Evolutionary conservation across 2,113 vertebrate genomes (phyloP), one percentile per base, ranked within the genome.

Genomic region (Nicator chloris): DNA sequence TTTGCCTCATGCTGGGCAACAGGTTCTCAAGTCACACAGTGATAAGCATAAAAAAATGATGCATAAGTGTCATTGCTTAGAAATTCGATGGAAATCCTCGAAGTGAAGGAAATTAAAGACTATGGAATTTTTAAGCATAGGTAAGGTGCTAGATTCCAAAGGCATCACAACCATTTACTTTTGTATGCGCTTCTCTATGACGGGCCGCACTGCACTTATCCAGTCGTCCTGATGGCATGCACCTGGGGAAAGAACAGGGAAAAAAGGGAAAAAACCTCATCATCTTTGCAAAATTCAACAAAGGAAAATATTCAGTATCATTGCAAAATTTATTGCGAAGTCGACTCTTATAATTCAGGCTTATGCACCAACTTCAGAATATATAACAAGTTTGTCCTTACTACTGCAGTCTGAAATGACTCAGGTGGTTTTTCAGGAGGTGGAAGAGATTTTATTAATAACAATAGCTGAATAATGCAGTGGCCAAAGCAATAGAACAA

Each of bases 111-210:
- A 65, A 68, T 56, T 11, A 69, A 69, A 59, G 21, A 57, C 42
- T 23, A 44, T 14, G 24, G 20, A 33, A 33, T 44, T 64, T 22
- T 79, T 21, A 53, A 40, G 37, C 14, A 23, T 15, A 51, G 20
- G 24, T 22, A 77, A 79, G 27, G 35, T n/a, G 6, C 9, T 53
- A 4, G 26, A 31, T 79, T 72, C 47, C 70, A 73, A 84, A 78
- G 82, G 44, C 60, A 86, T 51, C 82, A 35, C 33, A 4, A 75
- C 18, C n/a, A 95, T 89, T 98, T 98, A 99, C 99, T 99, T 99
- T 93, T 99, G 99, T 98, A 99, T 99, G 96, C 99, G 98, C 97
- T 99, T 99, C 97, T 99, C 99, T 95, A 99, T 99, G 63, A 99
- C 99, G 8, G 99, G 99, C 28, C 98, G 98, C 51, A 99, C 99